Evolutionary conservation across 2,888 invertebrate genomes (phyloP), one percentile per base, ranked within the genome.

Genomic region (Clepsis dumicolana): DNA sequence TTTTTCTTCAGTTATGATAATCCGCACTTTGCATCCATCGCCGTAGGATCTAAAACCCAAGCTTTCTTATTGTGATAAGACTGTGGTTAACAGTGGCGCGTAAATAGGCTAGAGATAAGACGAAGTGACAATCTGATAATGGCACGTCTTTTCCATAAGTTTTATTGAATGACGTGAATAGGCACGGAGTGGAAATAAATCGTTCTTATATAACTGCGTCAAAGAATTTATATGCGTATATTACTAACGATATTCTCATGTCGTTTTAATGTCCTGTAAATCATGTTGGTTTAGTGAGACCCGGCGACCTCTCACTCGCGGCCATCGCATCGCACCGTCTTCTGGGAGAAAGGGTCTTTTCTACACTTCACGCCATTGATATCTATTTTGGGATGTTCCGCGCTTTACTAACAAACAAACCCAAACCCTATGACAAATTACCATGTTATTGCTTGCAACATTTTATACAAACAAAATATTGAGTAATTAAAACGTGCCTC

Each of bases 221-320:
- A 56, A 35, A 2, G 3, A 35, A 54, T 16, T 32, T 56, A 53
- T 54, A 59, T 10, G 24, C 29, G 8, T 27, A 25, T 59, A 59
- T 41, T 60, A 27, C 29, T 29, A 18, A 29, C 29, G 41, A 29
- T 27, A 48, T 44, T 60, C 44, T 59, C 41, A n/a, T 41, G 25
- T 41, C 41, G 41, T 60, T 48, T 60, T 44, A 44, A 60, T 48
- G 60, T 60, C 16, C 44, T 29, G 41, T 63, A 63, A 63, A 64
- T 56, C 44, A 54, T 48, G 64, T 48, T 48, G 54, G 64, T 29
- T 44, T 38, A 44, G 44, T 29, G 44, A 27, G 48, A 56, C 44
- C 16, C 44, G 7, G 32, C 56, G 56, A 41, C 56, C 41, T n/a
- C n/a, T n/a, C 60, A 5, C 29, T 44, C 57, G 16, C 4, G 38